Evolutionary conservation across 2,888 invertebrate genomes (phyloP).

Genomic region (Acheta domesticus): DNA sequence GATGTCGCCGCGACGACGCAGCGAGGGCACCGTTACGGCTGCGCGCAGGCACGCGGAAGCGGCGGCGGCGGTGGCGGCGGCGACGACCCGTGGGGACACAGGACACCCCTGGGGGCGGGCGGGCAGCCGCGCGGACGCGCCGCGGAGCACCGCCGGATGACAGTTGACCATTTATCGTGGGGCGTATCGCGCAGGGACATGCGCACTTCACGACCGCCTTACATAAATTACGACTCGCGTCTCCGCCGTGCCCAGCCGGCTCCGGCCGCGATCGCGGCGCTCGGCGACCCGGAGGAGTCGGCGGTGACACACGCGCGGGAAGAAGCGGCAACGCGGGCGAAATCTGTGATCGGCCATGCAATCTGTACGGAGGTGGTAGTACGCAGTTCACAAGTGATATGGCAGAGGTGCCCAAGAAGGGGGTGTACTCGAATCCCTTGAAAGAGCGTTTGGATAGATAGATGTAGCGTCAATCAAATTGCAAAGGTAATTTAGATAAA

Average conservation of each 20-base stretch:
- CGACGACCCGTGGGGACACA: background rate
- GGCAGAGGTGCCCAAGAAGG: too few relatives aligned
- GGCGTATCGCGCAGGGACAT: background rate
- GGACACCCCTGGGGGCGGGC: background rate
- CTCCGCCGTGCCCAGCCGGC: background rate
- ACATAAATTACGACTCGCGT: background rate
- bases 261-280: background rate
- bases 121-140: background rate
- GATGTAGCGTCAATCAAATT: too few relatives aligned
- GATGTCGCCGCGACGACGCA: too few relatives aligned
- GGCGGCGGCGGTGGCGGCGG: too few relatives aligned
- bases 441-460: too few relatives aligned
- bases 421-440: too few relatives aligned
- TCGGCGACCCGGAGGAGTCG: background rate
- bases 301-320: too few relatives aligned
- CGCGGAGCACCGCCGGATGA: background rate
- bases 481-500: too few relatives aligned
- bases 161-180: background rate
- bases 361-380: too few relatives aligned
- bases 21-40: background rate
- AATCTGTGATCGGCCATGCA: too few relatives aligned
- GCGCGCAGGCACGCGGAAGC: background rate
- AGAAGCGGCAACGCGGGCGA: too few relatives aligned
- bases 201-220: background rate
- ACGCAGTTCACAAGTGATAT: too few relatives aligned